phyloP scores from a whole-genome alignment of 2,113 vertebrate species.

The Panurus biarmicus region DNA sequence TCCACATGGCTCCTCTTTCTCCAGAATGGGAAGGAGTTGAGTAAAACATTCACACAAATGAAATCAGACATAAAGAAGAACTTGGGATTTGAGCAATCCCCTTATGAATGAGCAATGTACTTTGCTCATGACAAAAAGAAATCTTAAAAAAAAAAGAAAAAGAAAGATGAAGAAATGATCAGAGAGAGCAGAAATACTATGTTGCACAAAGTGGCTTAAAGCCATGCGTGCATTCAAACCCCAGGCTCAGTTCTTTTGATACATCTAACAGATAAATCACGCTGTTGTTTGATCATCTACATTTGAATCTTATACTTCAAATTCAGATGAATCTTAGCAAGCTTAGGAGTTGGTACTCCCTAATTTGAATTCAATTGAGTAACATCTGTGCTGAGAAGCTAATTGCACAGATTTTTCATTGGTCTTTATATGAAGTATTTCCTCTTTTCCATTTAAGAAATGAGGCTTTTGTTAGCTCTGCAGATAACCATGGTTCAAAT shows the following conservation, averaged over 20 bases:
- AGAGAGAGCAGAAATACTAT: not conserved
- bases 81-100: not conserved
- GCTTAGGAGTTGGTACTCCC: not conserved
- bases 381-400: constrained; percentile 6
- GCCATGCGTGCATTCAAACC: not conserved
- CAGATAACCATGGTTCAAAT: not conserved
- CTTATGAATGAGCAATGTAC: not conserved
- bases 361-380: constrained; percentile 28
- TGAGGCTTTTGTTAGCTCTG: not conserved
- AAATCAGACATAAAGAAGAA: not conserved
- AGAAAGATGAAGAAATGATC: not conserved
- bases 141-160: not conserved
- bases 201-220: not conserved
- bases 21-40: not conserved
- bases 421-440: not conserved
- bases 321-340: not conserved
- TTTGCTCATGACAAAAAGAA: not conserved
- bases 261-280: not conserved
- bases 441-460: not conserved
- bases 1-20: not conserved
- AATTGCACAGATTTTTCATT: constrained; percentile 20
- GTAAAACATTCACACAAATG: not conserved
- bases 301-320: constrained; percentile 1
- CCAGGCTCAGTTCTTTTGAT: not conserved
- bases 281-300: not conserved